phyloP scores from a whole-genome alignment of 2,113 vertebrate species.

The Arizona elegans region DNA sequence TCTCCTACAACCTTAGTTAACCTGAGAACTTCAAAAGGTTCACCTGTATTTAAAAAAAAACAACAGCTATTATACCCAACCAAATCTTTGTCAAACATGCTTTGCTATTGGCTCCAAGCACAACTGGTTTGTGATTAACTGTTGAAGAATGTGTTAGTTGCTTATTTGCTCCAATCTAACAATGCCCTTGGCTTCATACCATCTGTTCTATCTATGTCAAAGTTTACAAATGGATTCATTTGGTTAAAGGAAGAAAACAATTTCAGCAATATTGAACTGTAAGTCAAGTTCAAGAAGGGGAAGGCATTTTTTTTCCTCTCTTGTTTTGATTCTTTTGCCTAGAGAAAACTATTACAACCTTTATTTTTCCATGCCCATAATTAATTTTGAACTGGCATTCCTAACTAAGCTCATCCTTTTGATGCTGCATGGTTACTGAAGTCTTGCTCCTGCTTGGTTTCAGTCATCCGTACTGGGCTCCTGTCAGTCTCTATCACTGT shows the following conservation, averaged over 20 bases:
- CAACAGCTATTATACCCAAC: background rate
- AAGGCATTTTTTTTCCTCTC: background rate
- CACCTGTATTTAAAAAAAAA: background rate
- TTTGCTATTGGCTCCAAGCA: conserved; percentile 1
- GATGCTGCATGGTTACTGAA: background rate
- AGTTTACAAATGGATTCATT: conserved; percentile 15
- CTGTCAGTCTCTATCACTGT: background rate
- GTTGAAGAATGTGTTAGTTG: conserved; percentile 20
- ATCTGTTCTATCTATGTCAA: background rate
- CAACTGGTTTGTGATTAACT: conserved; percentile 13
- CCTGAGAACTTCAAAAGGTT: background rate
- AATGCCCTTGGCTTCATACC: conserved; percentile 1
- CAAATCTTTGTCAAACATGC: background rate
- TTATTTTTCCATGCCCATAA: background rate
- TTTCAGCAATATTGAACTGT: background rate
- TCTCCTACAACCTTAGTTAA: background rate
- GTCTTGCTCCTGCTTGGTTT: background rate
- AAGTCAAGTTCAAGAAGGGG: background rate
- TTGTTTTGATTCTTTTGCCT: background rate
- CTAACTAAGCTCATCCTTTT: background rate
- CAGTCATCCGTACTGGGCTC: background rate
- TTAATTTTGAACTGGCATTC: background rate
- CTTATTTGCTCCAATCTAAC: background rate
- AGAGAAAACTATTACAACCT: background rate
- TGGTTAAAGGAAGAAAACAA: background rate